Conservation (phyloP, 2,888 invertebrate genomes). For the Cataglyphis livida region DNA sequence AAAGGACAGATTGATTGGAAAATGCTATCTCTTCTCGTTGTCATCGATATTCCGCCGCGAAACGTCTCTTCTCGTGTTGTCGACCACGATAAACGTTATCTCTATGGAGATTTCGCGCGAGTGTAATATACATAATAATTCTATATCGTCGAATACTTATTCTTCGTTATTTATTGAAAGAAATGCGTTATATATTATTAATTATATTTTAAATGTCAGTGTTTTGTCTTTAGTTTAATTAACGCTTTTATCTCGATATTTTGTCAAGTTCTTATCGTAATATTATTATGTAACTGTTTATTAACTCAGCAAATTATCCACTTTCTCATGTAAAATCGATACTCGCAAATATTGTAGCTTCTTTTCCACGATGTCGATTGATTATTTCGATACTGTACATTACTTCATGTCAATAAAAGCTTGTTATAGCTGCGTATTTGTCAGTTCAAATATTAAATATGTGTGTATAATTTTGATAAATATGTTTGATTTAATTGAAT, state of each 20-base stretch:
- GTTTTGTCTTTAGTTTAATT: not conserved
- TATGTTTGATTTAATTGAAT: no score
- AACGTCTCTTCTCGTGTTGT: conserved; percentile 30
- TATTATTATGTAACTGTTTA: not conserved
- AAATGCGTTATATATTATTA: not conserved
- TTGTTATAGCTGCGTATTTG: no score
- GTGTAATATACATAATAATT: not conserved
- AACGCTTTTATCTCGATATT: not conserved
- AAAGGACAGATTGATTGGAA: conserved; percentile 47
- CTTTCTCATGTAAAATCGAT: no score
- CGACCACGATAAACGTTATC: conserved; percentile 13
- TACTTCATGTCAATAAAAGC: no score
- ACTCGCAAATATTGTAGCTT: no score
- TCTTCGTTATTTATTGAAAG: not conserved
- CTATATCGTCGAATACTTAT: not conserved
- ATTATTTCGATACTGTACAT: no score
- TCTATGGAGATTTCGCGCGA: conserved; percentile 8
- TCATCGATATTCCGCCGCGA: conserved; percentile 42
- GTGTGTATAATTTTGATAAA: no score
- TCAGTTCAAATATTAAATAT: no score
- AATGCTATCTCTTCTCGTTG: conserved; percentile 49
- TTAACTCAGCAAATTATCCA: not conserved
- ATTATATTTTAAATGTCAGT: not conserved
- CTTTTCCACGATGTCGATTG: no score
- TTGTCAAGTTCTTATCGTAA: not conserved